These are phyloP conservation scores for Chloroceryle amazona DNA, from an alignment of 2,797 vertebrate species.

Conservation along the genomic window DNA sequence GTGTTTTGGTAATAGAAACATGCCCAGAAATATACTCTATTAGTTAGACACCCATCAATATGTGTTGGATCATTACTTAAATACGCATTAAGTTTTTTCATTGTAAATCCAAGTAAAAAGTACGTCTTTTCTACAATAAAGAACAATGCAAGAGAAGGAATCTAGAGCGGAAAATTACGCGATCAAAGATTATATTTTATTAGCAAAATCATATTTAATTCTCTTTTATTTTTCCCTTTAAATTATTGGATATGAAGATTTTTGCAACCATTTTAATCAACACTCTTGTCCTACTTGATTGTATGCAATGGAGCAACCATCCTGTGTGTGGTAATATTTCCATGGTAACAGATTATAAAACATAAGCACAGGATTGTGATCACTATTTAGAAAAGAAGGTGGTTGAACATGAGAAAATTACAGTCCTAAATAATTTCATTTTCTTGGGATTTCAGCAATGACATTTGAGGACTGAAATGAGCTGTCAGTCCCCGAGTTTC, in stretches of 20 bases:
- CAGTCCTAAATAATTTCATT: neutral
- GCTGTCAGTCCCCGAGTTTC: neutral
- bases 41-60: neutral
- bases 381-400: constrained; percentile 49
- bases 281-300: constrained; percentile 41
- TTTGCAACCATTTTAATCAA: constrained; percentile 64
- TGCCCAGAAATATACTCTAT: neutral
- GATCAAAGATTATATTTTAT: neutral
- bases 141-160: neutral
- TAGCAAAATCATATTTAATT: constrained; percentile 13
- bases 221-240: constrained; percentile 22
- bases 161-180: neutral
- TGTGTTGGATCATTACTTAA: neutral
- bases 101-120: neutral
- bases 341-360: constrained; percentile 77
- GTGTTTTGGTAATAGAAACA: neutral
- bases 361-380: constrained; percentile 70
- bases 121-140: neutral
- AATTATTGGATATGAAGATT: constrained; percentile 29
- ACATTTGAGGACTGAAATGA: neutral
- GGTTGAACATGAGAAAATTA: constrained; percentile 46
- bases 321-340: constrained; percentile 59
- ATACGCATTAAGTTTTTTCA: neutral
- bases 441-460: constrained; percentile 6
- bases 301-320: constrained; percentile 34